Evolutionary conservation across 1,140 invertebrate species (phyloP).

Genomic region (Nylanderia fulva): DNA sequence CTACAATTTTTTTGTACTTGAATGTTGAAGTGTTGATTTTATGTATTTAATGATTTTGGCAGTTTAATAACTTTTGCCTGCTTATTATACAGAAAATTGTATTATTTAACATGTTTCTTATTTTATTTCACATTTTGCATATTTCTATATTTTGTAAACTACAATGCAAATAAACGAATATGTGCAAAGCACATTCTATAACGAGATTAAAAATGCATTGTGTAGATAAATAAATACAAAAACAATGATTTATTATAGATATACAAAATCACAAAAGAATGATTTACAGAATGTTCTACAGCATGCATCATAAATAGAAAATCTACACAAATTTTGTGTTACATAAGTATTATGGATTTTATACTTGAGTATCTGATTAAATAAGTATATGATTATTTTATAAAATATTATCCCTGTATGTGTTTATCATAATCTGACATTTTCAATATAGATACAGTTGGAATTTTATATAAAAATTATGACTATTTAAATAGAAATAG

Average conservation of each 20-base stretch:
- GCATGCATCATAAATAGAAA: constrained; percentile 26
- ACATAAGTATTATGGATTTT: background rate
- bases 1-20: constrained; percentile 29
- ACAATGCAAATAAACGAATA: background rate
- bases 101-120: background rate
- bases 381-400: constrained; percentile 20
- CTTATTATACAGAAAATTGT: background rate
- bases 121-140: constrained; percentile 10
- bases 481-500: constrained; percentile 43
- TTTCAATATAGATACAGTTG: constrained; percentile 17
- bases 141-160: constrained; percentile 14
- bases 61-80: background rate
- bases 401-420: constrained; percentile 43
- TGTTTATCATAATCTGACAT: constrained; percentile 41
- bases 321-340: constrained; percentile 31
- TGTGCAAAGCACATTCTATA: background rate
- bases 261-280: constrained; percentile 55
- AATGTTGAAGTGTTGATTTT: background rate
- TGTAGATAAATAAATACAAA: constrained; percentile 67
- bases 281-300: background rate
- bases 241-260: constrained; percentile 58
- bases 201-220: constrained; percentile 21
- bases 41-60: no score
- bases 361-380: background rate
- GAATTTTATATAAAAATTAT: constrained; percentile 59